Conservation (phyloP, 1,140 invertebrate genomes). For the Magallana angulata region DNA sequence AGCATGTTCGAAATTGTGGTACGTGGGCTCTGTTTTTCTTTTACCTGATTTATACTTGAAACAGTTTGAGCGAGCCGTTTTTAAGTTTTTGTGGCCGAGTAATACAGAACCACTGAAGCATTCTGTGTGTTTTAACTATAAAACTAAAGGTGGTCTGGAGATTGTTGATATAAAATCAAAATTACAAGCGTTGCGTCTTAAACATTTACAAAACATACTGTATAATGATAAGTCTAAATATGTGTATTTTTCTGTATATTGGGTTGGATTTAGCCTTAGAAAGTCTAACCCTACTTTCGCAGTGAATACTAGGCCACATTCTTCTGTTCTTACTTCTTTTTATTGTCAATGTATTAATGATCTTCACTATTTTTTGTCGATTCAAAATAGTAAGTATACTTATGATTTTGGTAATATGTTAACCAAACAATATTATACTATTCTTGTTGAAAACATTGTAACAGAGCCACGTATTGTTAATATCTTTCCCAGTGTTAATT, state of each 20-base stretch:
- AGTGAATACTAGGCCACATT: too few relatives aligned
- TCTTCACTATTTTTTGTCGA: too few relatives aligned
- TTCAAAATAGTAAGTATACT: not conserved
- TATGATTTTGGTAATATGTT: not conserved
- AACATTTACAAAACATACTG: too few relatives aligned
- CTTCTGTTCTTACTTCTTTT: too few relatives aligned
- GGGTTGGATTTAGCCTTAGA: too few relatives aligned
- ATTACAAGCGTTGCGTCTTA: too few relatives aligned
- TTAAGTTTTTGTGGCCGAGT: conserved; percentile 58
- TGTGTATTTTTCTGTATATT: too few relatives aligned
- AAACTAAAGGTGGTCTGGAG: too few relatives aligned
- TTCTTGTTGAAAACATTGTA: not conserved
- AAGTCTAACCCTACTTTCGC: too few relatives aligned
- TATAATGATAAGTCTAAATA: too few relatives aligned
- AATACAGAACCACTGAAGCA: conserved; percentile 53
- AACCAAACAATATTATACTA: conserved; percentile 11
- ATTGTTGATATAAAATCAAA: too few relatives aligned
- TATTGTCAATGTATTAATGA: too few relatives aligned
- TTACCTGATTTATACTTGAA: conserved; percentile 58
- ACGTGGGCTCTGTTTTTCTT: conserved; percentile 46
- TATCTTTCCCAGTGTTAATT: conserved; percentile 25
- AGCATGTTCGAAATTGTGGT: conserved; percentile 61
- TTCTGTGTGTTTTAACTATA: conserved; percentile 41
- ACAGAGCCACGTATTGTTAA: conserved; percentile 2
- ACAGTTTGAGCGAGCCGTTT: conserved; percentile 50